Conservation (phyloP, 2,113 vertebrate genomes). For the Melozone crissalis region DNA sequence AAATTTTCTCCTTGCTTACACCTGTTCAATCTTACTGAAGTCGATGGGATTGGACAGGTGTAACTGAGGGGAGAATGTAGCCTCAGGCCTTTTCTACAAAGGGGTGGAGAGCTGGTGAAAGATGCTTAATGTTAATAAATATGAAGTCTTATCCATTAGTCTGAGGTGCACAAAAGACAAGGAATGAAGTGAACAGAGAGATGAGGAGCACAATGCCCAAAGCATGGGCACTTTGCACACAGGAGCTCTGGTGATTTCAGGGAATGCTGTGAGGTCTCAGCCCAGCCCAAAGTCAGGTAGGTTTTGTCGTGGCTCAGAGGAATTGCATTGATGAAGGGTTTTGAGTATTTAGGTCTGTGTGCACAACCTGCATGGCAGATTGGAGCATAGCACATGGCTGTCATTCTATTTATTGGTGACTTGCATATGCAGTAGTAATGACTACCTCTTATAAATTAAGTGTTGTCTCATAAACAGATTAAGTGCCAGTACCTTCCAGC, state of each 20-base stretch:
- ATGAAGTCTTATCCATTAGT: slow-evolving; percentile 43
- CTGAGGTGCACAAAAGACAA: not conserved
- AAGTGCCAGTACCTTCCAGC: slow-evolving; percentile 37
- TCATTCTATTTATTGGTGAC: not conserved
- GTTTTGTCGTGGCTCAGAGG: not conserved
- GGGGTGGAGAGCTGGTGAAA: slow-evolving; percentile 43
- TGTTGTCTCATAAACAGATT: slow-evolving; percentile 41
- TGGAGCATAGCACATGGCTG: not conserved
- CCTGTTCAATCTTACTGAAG: slow-evolving; percentile 57
- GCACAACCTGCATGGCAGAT: not conserved
- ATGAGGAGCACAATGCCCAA: not conserved
- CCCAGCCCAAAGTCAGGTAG: not conserved
- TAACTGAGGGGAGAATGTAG: slow-evolving; percentile 68
- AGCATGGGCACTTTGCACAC: not conserved
- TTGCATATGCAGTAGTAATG: not conserved
- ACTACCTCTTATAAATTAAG: slow-evolving; percentile 24
- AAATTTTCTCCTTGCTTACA: slow-evolving; percentile 66
- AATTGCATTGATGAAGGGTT: not conserved
- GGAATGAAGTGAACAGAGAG: not conserved
- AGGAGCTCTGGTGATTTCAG: not conserved
- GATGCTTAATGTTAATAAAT: slow-evolving; percentile 57
- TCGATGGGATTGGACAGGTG: slow-evolving; percentile 62
- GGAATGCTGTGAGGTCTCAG: not conserved
- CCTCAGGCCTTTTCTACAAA: slow-evolving; percentile 51
- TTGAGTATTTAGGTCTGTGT: not conserved